Conservation (phyloP, 2,888 invertebrate genomes). For the Crioceris asparagi region DNA sequence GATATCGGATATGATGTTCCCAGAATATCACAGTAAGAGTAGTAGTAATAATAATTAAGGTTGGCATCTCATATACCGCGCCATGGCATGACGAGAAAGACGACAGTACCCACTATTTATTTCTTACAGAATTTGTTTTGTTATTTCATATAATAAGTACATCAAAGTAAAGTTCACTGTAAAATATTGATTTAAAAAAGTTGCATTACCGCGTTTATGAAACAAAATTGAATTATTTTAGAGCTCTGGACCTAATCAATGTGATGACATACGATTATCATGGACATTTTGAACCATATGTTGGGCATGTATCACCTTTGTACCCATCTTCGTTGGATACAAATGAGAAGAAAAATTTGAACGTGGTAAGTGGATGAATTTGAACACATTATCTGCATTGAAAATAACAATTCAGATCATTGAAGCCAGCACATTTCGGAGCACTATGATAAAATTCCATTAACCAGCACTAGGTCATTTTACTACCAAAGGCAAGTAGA, state of each 20-base stretch:
- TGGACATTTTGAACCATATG: slow-evolving; percentile 51
- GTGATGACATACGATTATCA: slow-evolving; percentile 46
- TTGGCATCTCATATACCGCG: too few relatives aligned
- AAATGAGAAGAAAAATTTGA: background rate
- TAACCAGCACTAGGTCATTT: too few relatives aligned
- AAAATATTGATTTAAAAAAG: background rate
- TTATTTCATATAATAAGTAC: too few relatives aligned
- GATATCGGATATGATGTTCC: background rate
- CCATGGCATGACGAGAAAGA: too few relatives aligned
- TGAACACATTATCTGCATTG: slow-evolving; percentile 5
- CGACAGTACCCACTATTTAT: too few relatives aligned
- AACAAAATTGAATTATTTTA: slow-evolving; percentile 11
- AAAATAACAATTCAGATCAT: slow-evolving; percentile 2
- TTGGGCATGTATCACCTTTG: slow-evolving; percentile 57
- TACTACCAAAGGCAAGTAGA: too few relatives aligned
- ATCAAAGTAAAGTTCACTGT: background rate
- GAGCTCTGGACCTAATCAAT: slow-evolving; percentile 36
- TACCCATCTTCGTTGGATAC: slow-evolving; percentile 39
- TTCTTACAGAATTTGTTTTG: too few relatives aligned
- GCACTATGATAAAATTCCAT: too few relatives aligned
- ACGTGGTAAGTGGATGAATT: too few relatives aligned
- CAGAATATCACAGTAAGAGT: background rate
- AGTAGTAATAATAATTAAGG: background rate
- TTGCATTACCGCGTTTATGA: background rate
- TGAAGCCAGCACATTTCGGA: too few relatives aligned